A percentile compares a stretch with the other conserved stretches of the same genome.
These are phyloP conservation scores for Aphrophora alni DNA, from an alignment of 2,888 invertebrate genomes.

Conservation along the genomic window DNA sequence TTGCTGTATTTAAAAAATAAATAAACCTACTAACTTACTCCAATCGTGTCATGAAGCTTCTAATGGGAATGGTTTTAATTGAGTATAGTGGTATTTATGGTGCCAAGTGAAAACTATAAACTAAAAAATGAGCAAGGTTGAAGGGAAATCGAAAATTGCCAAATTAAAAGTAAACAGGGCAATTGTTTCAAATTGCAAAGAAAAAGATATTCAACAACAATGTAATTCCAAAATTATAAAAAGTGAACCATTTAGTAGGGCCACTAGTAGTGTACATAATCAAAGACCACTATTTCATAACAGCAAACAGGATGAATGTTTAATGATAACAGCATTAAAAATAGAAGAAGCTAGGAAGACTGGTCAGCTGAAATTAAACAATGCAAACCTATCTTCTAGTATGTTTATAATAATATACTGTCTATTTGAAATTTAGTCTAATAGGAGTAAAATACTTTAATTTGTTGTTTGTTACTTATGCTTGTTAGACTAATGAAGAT, in stretches of 20 bases:
- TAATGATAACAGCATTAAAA: neutral
- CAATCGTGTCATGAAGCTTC: too few relatives aligned
- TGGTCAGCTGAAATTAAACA: neutral
- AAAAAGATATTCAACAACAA: neutral
- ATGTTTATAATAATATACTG: neutral
- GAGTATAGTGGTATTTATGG: too few relatives aligned
- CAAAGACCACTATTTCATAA: neutral
- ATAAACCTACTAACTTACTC: too few relatives aligned
- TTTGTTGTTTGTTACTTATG: too few relatives aligned
- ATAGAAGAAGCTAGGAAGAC: neutral
- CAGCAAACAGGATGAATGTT: neutral
- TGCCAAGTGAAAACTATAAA: too few relatives aligned
- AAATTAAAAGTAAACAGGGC: neutral
- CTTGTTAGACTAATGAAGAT: too few relatives aligned
- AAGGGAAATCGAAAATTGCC: neutral
- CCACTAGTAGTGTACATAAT: neutral
- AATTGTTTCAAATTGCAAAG: neutral
- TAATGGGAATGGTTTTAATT: too few relatives aligned
- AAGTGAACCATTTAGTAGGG: neutral
- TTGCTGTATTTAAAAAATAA: too few relatives aligned
- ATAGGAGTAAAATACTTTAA: too few relatives aligned
- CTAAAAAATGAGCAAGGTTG: too few relatives aligned
- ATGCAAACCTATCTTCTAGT: neutral
- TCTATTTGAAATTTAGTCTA: too few relatives aligned
- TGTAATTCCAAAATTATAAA: neutral